Conservation (phyloP, 2,888 invertebrate genomes). For the Yponomeuta evonymella region DNA sequence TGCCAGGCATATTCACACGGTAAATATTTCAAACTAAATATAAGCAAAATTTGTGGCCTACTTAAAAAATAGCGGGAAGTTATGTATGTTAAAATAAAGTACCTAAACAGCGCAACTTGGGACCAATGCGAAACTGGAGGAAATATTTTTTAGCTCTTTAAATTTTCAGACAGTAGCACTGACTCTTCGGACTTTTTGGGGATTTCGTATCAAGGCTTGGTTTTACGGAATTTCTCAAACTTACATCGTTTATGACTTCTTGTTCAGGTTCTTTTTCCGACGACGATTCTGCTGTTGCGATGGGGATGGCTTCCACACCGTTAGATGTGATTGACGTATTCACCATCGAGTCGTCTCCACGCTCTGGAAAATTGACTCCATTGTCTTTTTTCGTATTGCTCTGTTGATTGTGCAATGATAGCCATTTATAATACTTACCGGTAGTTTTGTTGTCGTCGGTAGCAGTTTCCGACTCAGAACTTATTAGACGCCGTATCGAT, state of each 20-base stretch:
- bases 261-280: constrained; percentile 1
- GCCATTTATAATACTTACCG: constrained; percentile 5
- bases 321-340: constrained; percentile 53
- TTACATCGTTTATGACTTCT: not conserved
- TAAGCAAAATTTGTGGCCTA: no score
- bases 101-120: no score
- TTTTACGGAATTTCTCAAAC: not conserved
- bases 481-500: constrained; percentile 52
- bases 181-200: no score
- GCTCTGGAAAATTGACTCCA: constrained; percentile 26
- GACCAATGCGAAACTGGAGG: no score
- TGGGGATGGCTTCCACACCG: constrained; percentile 44
- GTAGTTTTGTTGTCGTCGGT: constrained; percentile 32
- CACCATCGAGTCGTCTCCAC: constrained; percentile 36
- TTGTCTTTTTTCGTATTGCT: no score
- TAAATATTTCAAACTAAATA: no score
- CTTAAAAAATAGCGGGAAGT: no score
- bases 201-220: constrained; percentile 25
- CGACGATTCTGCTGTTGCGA: constrained; percentile 21
- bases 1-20: no score
- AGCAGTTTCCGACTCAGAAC: constrained; percentile 49
- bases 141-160: no score
- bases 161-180: no score
- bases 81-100: no score
- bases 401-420: no score